Evolutionary conservation across 2,888 invertebrate genomes (phyloP).

Genomic region (Phaonia tiefii): DNA sequence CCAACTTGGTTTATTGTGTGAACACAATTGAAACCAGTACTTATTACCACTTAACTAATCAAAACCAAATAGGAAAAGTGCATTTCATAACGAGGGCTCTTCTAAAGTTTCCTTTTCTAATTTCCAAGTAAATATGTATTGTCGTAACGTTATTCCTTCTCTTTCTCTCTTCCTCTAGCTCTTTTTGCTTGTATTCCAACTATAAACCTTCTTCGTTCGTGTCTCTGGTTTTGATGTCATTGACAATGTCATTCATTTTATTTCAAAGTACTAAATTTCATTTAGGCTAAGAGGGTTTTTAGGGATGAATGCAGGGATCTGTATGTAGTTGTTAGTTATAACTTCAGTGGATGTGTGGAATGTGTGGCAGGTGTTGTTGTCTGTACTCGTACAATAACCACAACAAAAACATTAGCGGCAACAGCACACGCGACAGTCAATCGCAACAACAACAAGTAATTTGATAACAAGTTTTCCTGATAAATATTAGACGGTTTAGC

Average conservation of each 20-base stretch:
- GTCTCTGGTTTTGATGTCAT: conserved; percentile 57
- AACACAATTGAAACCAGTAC: too few species aligned
- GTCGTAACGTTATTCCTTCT: background rate
- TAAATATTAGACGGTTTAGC: background rate
- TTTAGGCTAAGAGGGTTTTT: background rate
- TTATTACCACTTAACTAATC: background rate
- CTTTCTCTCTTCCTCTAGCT: conserved; percentile 1
- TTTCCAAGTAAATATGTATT: background rate
- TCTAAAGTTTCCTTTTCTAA: background rate
- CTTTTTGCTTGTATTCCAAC: too few species aligned
- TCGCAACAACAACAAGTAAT: background rate
- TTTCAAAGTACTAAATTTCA: background rate
- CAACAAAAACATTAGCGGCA: background rate
- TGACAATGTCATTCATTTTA: conserved; percentile 67
- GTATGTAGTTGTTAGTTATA: background rate
- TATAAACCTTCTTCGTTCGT: background rate
- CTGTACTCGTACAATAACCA: conserved; percentile 29
- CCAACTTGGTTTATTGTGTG: too few species aligned
- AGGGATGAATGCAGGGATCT: background rate
- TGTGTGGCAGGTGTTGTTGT: conserved; percentile 29
- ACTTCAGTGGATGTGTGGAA: background rate
- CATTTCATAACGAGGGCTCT: background rate
- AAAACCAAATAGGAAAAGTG: background rate
- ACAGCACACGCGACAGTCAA: background rate
- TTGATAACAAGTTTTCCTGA: background rate